Percentiles rank a stretch among this genome's conserved stretches.
phyloP scores from a whole-genome alignment of 2,113 vertebrate species.

The Semnornis frantzii region DNA sequence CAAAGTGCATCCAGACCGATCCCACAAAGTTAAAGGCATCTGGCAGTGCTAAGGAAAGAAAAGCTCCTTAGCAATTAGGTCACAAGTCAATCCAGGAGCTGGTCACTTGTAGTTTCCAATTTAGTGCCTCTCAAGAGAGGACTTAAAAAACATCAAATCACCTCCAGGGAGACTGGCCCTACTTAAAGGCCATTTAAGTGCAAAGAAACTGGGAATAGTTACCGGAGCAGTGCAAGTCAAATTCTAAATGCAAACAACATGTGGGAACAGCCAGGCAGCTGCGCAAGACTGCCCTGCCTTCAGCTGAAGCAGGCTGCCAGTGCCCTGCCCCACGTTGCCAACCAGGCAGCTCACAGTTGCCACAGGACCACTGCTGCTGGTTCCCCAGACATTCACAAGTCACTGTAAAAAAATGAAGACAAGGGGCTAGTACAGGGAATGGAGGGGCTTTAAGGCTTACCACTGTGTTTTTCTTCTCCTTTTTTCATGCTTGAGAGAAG shows the following conservation, averaged over 20 bases:
- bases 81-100: background rate
- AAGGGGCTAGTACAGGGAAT: fast-evolving
- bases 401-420: background rate
- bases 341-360: background rate
- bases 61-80: background rate
- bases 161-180: background rate
- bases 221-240: fast-evolving
- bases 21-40: background rate
- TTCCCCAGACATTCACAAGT: background rate
- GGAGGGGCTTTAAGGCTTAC: background rate
- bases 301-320: background rate
- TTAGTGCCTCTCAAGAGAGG: background rate
- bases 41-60: background rate
- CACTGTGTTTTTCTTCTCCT: background rate
- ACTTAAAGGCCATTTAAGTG: background rate
- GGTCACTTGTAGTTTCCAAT: background rate
- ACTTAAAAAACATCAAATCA: background rate
- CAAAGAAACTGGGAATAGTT: background rate
- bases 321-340: fast-evolving
- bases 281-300: fast-evolving
- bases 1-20: background rate
- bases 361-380: background rate
- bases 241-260: background rate
- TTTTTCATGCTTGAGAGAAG: background rate
- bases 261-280: background rate